phyloP scores from a whole-genome alignment of 2,888 invertebrate genomes.

The Hirtodrosophila duncani region DNA sequence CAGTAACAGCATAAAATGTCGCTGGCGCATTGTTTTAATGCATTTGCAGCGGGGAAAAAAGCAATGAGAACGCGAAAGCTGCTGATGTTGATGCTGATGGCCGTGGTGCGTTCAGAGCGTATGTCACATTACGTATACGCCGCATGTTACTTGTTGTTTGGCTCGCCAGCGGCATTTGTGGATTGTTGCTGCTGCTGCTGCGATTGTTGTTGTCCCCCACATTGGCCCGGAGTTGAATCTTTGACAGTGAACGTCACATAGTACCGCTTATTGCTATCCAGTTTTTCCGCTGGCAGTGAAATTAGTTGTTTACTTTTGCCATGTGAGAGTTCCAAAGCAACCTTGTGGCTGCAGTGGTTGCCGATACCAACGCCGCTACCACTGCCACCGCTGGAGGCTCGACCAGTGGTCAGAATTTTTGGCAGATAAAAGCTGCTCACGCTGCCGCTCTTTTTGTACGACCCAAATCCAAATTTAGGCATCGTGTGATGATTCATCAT shows the following conservation, averaged over 20 bases:
- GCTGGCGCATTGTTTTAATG: conserved; percentile 73
- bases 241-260: conserved; percentile 95
- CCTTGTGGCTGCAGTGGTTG: conserved; percentile 78
- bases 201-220: conserved; percentile 38
- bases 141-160: conserved; percentile 43
- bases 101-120: conserved; percentile 29
- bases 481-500: conserved; percentile 89
- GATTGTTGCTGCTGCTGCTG: conserved; percentile 37
- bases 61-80: background rate
- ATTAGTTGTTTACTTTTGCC: conserved; percentile 92
- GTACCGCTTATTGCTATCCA: conserved; percentile 93
- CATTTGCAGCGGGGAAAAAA: conserved; percentile 52
- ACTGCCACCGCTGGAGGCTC: conserved; percentile 41
- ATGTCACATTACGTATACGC: conserved; percentile 58
- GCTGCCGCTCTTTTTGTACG: conserved; percentile 80
- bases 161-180: conserved; percentile 28
- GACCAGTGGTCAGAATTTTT: conserved; percentile 80
- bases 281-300: conserved; percentile 90
- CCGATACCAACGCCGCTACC: conserved; percentile 25
- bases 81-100: conserved; percentile 21
- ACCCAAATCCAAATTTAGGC: conserved; percentile 84
- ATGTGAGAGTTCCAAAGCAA: conserved; percentile 89
- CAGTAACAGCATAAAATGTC: conserved; percentile 51
- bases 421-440: conserved; percentile 82
- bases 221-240: too few relatives aligned